Percentiles rank a stretch among this genome's conserved stretches.
Evolutionary conservation across 2,113 vertebrate species (phyloP).

Genomic region (Tenrec ecaudatus): DNA sequence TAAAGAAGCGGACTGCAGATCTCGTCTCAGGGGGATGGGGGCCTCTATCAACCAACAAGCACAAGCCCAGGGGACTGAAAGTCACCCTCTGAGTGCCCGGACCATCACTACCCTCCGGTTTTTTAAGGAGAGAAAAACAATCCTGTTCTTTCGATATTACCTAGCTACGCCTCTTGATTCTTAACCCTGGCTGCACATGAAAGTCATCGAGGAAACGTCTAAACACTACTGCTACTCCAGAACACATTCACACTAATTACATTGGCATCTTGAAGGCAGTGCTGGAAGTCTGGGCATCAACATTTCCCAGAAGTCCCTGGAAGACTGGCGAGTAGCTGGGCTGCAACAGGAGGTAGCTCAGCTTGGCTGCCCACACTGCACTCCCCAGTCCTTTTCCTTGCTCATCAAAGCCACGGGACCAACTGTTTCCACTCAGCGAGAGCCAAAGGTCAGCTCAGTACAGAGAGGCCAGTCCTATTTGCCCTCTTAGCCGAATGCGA

Average conservation of each 20-base stretch:
- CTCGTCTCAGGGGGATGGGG: not conserved
- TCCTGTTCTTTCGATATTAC: not conserved
- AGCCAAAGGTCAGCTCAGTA: not conserved
- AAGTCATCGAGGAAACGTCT: not conserved
- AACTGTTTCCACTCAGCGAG: not conserved
- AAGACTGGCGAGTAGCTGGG: not conserved
- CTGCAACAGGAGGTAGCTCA: not conserved
- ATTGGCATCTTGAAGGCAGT: not conserved
- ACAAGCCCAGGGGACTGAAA: not conserved
- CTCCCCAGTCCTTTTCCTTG: not conserved
- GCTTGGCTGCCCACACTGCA: not conserved
- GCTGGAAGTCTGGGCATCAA: accelerated
- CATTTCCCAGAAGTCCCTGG: not conserved
- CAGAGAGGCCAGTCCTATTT: not conserved
- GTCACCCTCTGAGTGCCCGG: not conserved
- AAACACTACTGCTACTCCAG: not conserved
- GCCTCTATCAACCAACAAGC: not conserved
- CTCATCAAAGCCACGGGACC: not conserved
- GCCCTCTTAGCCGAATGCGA: not conserved
- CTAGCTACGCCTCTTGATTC: not conserved
- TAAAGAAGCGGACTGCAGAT: not conserved
- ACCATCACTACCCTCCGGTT: not conserved
- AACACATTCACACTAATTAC: not conserved
- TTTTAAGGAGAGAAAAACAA: not conserved
- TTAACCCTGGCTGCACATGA: too few species aligned